phyloP scores from a whole-genome alignment of 2,888 invertebrate species.

The Ophion obscuratus region DNA sequence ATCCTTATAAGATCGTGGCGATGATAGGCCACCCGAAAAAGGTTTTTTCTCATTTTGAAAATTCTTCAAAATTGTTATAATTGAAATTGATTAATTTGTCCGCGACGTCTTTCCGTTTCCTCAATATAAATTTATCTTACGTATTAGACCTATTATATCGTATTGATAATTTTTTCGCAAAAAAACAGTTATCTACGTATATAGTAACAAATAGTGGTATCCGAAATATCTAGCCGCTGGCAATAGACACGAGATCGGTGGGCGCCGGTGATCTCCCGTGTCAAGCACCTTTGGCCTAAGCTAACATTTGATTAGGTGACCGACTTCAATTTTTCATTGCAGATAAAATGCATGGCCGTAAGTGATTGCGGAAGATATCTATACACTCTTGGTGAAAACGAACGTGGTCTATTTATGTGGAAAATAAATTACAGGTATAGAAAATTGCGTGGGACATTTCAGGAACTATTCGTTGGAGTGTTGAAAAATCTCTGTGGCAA shows the following conservation, averaged over 20 bases:
- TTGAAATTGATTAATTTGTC: background rate
- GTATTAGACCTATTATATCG: background rate
- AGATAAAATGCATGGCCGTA: constrained; percentile 82
- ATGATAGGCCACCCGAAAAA: constrained; percentile 88
- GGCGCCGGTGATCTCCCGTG: too few species aligned
- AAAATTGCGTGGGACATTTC: constrained; percentile 56
- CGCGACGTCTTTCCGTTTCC: background rate
- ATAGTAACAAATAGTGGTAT: too few species aligned
- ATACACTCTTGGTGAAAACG: constrained; percentile 86
- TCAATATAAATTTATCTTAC: too few species aligned
- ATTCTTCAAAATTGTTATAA: background rate
- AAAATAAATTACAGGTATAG: constrained; percentile 85
- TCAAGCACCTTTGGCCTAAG: too few species aligned
- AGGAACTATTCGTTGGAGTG: background rate
- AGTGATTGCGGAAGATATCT: constrained; percentile 85
- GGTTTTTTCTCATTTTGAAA: constrained; percentile 82
- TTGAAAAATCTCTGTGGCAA: background rate
- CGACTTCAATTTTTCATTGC: constrained; percentile 24
- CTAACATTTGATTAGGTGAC: background rate
- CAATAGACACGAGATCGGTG: too few species aligned
- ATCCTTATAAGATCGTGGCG: constrained; percentile 88
- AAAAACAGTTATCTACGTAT: too few species aligned
- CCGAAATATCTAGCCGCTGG: too few species aligned
- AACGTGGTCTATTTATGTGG: constrained; percentile 87
- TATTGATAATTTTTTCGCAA: background rate